Evolutionary conservation across 2,888 invertebrate genomes (phyloP).

Genomic region (Drosophila merina): DNA sequence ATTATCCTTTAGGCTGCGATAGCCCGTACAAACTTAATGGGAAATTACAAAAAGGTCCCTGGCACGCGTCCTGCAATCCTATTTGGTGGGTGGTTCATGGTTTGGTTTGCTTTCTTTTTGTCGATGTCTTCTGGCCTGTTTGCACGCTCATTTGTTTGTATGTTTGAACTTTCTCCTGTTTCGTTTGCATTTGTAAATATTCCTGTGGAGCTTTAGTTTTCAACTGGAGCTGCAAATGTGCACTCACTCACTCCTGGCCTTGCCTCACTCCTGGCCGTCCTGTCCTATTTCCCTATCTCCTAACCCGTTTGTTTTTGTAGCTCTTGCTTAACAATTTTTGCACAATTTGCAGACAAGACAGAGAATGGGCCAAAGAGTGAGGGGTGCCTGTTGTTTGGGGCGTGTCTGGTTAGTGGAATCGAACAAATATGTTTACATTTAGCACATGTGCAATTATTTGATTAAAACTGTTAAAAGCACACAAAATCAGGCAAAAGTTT

Average conservation of each 20-base stretch:
- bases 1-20: slow-evolving; percentile 42
- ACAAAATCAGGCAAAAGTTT: slow-evolving; percentile 81
- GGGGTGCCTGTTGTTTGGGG: slow-evolving; percentile 43
- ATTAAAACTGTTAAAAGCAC: slow-evolving; percentile 83
- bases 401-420: slow-evolving; percentile 80
- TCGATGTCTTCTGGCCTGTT: slow-evolving; percentile 71
- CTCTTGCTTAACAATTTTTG: slow-evolving; percentile 64
- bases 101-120: slow-evolving; percentile 36
- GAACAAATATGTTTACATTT: slow-evolving; percentile 83
- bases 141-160: slow-evolving; percentile 82
- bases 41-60: slow-evolving; percentile 64
- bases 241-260: slow-evolving; percentile 6
- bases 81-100: neutral
- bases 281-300: neutral
- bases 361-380: slow-evolving; percentile 7
- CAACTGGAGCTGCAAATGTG: slow-evolving; percentile 40
- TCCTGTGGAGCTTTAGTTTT: slow-evolving; percentile 62
- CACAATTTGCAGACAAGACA: slow-evolving; percentile 63
- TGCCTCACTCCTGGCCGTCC: neutral
- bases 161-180: slow-evolving; percentile 83
- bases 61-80: slow-evolving; percentile 46
- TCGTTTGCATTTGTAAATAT: slow-evolving; percentile 83
- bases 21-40: slow-evolving; percentile 41
- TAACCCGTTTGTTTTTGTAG: slow-evolving; percentile 23
- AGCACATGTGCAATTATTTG: slow-evolving; percentile 83